A percentile compares a stretch with the other conserved stretches of the same genome.
Conservation (phyloP, 30 jellyfish, hydroid and myxozoan genomes). For the Aurelia coerulea region DNA sequence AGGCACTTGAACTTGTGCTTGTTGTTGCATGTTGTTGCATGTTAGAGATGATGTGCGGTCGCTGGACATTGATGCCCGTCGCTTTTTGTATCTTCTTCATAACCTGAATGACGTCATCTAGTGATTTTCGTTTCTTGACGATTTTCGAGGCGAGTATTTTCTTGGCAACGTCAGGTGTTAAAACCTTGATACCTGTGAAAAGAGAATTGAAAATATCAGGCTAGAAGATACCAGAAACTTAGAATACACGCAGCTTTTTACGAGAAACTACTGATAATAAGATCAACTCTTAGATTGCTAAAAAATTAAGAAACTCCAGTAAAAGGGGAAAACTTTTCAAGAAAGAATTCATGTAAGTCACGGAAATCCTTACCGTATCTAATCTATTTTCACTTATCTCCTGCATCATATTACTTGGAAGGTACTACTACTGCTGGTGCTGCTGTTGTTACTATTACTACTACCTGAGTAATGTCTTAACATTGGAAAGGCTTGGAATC, state of each 20-base stretch:
- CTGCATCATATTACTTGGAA: too few relatives aligned
- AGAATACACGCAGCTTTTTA: not conserved
- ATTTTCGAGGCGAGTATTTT: conserved; percentile 53
- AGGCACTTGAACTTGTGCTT: conserved; percentile 7
- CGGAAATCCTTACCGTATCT: too few relatives aligned
- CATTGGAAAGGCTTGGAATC: too few relatives aligned
- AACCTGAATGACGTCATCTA: conserved; percentile 84
- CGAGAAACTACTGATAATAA: too few relatives aligned
- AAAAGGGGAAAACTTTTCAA: too few relatives aligned
- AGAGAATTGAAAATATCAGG: not conserved
- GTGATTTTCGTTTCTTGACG: conserved; percentile 55
- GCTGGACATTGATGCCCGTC: conserved; percentile 64
- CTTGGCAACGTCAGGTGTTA: conserved; percentile 83
- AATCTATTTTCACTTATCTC: too few relatives aligned
- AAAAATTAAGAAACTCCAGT: too few relatives aligned
- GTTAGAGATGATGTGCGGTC: conserved; percentile 71
- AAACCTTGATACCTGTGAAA: conserved; percentile 62
- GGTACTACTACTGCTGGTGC: too few relatives aligned
- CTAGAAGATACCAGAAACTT: not conserved
- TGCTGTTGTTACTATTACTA: too few relatives aligned
- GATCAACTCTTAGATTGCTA: too few relatives aligned
- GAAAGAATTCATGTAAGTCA: too few relatives aligned
- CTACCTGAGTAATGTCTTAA: too few relatives aligned
- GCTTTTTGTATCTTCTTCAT: conserved; percentile 88
- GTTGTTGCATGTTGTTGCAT: conserved; percentile 42